Evolutionary conservation across 2,113 vertebrate species (phyloP).

Genomic region (Cephalopholis sonnerati): DNA sequence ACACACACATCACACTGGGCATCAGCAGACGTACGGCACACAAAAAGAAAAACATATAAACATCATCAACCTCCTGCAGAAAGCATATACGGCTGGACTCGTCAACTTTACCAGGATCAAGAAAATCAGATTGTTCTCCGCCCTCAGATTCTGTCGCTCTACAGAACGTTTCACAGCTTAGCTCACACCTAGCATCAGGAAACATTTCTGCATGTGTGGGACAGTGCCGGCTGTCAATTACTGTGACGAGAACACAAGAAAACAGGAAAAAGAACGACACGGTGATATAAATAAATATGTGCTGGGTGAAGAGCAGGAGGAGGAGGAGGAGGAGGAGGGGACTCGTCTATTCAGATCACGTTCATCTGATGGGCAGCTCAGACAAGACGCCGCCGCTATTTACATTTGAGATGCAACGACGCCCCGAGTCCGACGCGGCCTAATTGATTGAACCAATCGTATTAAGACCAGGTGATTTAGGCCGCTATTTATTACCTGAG

Average conservation of each 20-base stretch:
- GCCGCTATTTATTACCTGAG: slow-evolving; percentile 36
- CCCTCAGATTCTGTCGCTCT: background rate
- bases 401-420: slow-evolving; percentile 19
- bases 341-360: slow-evolving; percentile 29
- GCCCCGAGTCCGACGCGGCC: background rate
- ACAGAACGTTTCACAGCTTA: background rate
- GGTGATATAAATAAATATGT: slow-evolving; percentile 32
- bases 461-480: slow-evolving; percentile 41
- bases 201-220: slow-evolving; percentile 10
- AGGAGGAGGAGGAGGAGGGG: too few species aligned
- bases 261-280: background rate
- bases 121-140: background rate
- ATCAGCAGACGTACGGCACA: too few species aligned
- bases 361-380: slow-evolving; percentile 22
- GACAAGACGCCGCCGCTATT: slow-evolving; percentile 29
- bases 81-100: too few species aligned
- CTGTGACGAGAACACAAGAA: background rate
- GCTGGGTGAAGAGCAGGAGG: background rate
- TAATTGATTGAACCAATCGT: slow-evolving; percentile 42
- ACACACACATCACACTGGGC: background rate
- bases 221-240: slow-evolving; percentile 42
- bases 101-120: background rate
- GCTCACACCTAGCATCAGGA: background rate
- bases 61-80: too few species aligned
- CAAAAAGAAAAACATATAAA: background rate